A percentile compares a stretch with the other conserved stretches of the same genome.
These are phyloP conservation scores for Spicauda simplicius DNA, from an alignment of 2,888 invertebrate species.

Conservation along the genomic window DNA sequence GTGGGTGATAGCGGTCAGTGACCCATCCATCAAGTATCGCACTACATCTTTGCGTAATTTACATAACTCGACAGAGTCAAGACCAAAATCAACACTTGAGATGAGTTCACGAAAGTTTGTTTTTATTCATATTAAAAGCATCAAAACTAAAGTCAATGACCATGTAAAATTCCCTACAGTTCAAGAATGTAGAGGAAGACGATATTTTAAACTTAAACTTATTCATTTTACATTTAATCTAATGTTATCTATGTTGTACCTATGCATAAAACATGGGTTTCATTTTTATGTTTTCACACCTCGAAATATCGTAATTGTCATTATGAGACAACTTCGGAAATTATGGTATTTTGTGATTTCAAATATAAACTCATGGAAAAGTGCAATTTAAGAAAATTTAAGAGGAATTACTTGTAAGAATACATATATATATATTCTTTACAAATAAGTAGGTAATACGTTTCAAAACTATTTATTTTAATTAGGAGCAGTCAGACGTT, in stretches of 20 bases:
- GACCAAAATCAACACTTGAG: constrained; percentile 72
- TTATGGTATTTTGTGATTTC: too few relatives aligned
- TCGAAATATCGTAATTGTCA: too few relatives aligned
- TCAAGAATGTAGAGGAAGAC: constrained; percentile 4
- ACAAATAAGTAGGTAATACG: too few relatives aligned
- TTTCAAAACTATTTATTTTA: too few relatives aligned
- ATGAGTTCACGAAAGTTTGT: constrained; percentile 68
- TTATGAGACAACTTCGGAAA: too few relatives aligned
- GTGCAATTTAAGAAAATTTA: too few relatives aligned
- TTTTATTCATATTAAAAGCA: constrained; percentile 54
- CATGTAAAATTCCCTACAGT: constrained; percentile 38
- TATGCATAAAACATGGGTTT: background rate
- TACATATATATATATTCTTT: too few relatives aligned
- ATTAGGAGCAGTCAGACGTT: too few relatives aligned
- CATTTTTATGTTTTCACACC: too few relatives aligned
- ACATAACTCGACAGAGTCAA: constrained; percentile 80
- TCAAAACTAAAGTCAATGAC: constrained; percentile 53
- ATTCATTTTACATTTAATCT: background rate
- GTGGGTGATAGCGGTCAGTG: constrained; percentile 72
- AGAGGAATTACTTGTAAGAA: too few relatives aligned
- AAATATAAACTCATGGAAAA: too few relatives aligned
- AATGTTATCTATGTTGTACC: background rate
- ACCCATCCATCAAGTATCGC: constrained; percentile 75
- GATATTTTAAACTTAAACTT: background rate
- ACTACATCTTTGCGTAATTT: constrained; percentile 74